Base-by-base conservation (phyloP, 2,888 invertebrate genomes). In the Xylota sylvarum region DNA sequence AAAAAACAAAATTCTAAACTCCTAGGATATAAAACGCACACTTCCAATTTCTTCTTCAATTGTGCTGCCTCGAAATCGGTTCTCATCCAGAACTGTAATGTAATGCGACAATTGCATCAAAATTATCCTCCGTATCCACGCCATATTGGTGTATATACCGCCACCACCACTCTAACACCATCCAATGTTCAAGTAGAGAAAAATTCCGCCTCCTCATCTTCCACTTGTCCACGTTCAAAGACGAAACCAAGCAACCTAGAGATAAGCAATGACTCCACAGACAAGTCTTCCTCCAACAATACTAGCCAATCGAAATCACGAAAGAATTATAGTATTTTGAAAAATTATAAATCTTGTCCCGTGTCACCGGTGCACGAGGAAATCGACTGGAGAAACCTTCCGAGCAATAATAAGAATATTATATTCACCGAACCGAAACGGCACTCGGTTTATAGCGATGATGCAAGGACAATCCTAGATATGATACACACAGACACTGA, bases 291-390 rank as follows among this genome's bases (percentile, higher is more conserved):
- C 90, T 37, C 52, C 52, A 80, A 35, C 62, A 74, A 77, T 58
- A 73, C 64, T 69, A 76, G 84, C 83, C 82, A 85, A 88, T 77
- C 79, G 92, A 93, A 87, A 83, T 92, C 89, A 88, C 92, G 92
- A 48, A 91, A 91, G 46, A 92, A 90, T 17, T 90, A 91, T 12
- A 94, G 95, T 89, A 95, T 95, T 72, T 93, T 95, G 58, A 95
- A 95, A 88, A 94, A 95, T 88, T 95, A 96, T 88, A 96, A 96
- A 89, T 96, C 96, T 4, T 95, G 97, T 88, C 97, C 97, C 0
- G 96, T 97, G 0, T 96, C 96, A 0, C 97, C 97, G 0, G 96
- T 97, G 0, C 96, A 95, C 69, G 97, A 97, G 90, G 96, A 97
- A 90, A 94, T 95, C 43, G 95, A 95, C 90, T 95, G 95, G 95